Evolutionary conservation across 2,888 invertebrate genomes (phyloP).

Genomic region (Neoaliturus tenellus): DNA sequence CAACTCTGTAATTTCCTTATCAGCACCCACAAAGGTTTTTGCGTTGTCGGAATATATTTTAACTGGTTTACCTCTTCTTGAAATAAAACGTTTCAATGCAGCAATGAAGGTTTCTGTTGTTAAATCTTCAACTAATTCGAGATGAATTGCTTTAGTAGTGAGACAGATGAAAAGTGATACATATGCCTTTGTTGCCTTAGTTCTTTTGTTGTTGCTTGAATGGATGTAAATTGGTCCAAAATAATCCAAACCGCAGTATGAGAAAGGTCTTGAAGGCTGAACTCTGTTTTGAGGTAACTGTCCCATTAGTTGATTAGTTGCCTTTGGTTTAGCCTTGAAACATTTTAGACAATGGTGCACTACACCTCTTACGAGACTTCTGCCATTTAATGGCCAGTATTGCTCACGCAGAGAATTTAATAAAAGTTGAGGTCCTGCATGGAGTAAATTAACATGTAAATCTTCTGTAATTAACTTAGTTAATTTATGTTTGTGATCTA

Average conservation of each 20-base stretch:
- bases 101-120: slow-evolving; percentile 22
- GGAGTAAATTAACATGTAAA: not conserved
- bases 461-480: not conserved
- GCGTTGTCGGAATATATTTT: slow-evolving; percentile 32
- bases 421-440: not conserved
- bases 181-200: not conserved
- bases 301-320: not conserved
- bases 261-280: no score
- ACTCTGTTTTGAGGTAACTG: not conserved
- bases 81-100: slow-evolving; percentile 25
- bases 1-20: slow-evolving; percentile 1
- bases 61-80: not conserved
- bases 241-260: no score
- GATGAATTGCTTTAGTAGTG: not conserved
- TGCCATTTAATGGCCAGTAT: not conserved
- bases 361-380: not conserved
- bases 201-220: no score
- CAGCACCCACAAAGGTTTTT: slow-evolving; percentile 22
- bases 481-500: not conserved
- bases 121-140: slow-evolving; percentile 1
- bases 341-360: not conserved
- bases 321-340: not conserved
- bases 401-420: not conserved
- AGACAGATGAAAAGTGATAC: not conserved
- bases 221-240: no score